Evolutionary conservation across 2,888 invertebrate species (phyloP).

Genomic region (Philaethria dido): DNA sequence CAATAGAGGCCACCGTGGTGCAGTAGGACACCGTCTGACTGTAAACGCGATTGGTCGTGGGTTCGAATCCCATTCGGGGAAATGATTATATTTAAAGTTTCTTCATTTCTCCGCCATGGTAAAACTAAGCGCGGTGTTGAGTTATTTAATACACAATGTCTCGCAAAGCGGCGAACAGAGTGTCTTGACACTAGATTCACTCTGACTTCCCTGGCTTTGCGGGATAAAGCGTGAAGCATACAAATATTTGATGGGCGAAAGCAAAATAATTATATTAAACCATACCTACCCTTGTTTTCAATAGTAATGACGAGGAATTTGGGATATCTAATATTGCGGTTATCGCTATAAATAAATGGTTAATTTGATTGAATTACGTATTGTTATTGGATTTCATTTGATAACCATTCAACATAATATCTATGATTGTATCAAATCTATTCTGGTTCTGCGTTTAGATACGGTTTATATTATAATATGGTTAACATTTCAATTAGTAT

Average conservation of each 20-base stretch:
- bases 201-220: too few species aligned
- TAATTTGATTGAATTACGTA: slow-evolving; percentile 30
- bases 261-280: not conserved
- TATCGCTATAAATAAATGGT: slow-evolving; percentile 28
- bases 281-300: not conserved
- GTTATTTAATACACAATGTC: too few species aligned
- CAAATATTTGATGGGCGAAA: not conserved
- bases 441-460: not conserved
- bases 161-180: too few species aligned
- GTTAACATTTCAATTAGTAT: not conserved
- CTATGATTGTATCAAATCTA: slow-evolving; percentile 3
- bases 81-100: too few species aligned
- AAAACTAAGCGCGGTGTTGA: too few species aligned
- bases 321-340: slow-evolving; percentile 19
- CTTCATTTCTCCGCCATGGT: too few species aligned
- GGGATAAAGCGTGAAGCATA: too few species aligned
- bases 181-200: too few species aligned
- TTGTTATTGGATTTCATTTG: slow-evolving; percentile 26
- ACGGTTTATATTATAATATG: not conserved
- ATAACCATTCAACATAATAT: not conserved
- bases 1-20: too few species aligned
- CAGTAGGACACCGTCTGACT: too few species aligned
- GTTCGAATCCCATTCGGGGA: too few species aligned
- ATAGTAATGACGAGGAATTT: slow-evolving; percentile 12
- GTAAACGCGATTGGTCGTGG: too few species aligned